phyloP scores from a whole-genome alignment of 2,797 vertebrate genomes.

The Rhynchonycteris naso region DNA sequence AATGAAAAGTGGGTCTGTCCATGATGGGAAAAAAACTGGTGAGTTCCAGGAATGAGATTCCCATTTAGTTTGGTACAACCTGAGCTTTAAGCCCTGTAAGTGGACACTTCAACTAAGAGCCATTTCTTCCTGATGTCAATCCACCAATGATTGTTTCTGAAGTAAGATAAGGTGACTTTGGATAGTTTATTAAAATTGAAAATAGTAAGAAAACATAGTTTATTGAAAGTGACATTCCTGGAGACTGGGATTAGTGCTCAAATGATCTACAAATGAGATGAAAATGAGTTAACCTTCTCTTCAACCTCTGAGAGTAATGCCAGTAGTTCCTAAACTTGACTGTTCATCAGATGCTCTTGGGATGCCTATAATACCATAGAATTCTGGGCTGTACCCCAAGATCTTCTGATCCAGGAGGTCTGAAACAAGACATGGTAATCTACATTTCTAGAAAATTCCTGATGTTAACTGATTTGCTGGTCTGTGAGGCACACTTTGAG shows the following conservation, averaged over 20 bases:
- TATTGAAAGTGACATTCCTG: not conserved
- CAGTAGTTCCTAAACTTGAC: not conserved
- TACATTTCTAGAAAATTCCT: conserved; percentile 19
- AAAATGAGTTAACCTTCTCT: not conserved
- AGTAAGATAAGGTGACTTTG: not conserved
- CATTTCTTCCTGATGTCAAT: not conserved
- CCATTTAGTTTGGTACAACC: not conserved
- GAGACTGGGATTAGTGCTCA: not conserved
- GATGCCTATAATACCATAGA: not conserved
- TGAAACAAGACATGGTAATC: not conserved
- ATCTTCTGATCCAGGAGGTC: not conserved
- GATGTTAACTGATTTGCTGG: not conserved
- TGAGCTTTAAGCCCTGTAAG: not conserved
- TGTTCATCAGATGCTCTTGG: not conserved
- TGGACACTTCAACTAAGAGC: not conserved
- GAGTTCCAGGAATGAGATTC: not conserved
- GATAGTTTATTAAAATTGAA: not conserved
- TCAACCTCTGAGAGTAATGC: not conserved
- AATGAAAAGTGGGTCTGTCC: not conserved
- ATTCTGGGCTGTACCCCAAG: not conserved
- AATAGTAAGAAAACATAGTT: not conserved
- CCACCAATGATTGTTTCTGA: not conserved
- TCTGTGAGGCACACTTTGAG: not conserved
- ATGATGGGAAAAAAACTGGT: not conserved
- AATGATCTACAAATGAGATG: not conserved